These are phyloP conservation scores for Nymphalis urticae DNA, from an alignment of 2,888 invertebrate species.

Conservation along the genomic window DNA sequence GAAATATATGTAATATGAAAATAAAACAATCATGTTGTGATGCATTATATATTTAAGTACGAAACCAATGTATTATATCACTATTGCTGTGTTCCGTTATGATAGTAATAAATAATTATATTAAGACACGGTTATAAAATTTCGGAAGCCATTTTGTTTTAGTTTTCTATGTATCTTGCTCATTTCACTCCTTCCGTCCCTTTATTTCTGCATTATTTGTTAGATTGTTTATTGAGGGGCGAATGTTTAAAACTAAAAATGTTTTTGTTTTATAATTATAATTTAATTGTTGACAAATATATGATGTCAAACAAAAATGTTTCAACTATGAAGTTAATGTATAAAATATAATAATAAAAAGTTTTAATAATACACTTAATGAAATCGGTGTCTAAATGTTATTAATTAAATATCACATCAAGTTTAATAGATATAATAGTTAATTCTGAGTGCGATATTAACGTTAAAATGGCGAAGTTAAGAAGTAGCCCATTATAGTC, in stretches of 20 bases:
- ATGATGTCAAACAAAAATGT: no score
- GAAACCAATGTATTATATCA: constrained; percentile 51
- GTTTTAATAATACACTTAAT: background rate
- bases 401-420: background rate
- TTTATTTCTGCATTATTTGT: constrained; percentile 47
- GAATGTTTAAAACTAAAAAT: no score
- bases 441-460: background rate
- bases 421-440: background rate
- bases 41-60: constrained; percentile 38
- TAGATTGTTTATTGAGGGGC: constrained; percentile 30
- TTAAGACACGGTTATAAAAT: constrained; percentile 34
- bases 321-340: no score
- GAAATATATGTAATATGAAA: constrained; percentile 10
- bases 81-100: constrained; percentile 63
- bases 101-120: constrained; percentile 38
- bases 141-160: constrained; percentile 36
- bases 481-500: constrained; percentile 21
- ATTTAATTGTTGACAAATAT: no score
- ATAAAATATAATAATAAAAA: no score
- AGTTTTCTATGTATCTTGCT: constrained; percentile 54
- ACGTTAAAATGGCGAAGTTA: background rate
- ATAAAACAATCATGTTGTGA: constrained; percentile 42
- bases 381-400: background rate
- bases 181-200: constrained; percentile 73
- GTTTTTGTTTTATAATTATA: no score